Base-by-base conservation (phyloP, 2,113 vertebrate species). In the Pterophyllum scalare region DNA sequence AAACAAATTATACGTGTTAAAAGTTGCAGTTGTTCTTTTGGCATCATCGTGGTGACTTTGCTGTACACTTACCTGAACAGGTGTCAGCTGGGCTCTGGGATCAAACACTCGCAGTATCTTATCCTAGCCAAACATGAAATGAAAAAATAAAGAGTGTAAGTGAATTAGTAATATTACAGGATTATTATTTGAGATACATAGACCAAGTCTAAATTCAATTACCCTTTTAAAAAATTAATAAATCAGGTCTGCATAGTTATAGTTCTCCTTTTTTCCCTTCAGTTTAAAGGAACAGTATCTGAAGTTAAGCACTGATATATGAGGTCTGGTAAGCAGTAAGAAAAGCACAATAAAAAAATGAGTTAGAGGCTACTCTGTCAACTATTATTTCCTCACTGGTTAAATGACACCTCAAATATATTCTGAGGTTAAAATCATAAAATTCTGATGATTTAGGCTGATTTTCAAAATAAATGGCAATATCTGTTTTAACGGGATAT, bases 91-190 rank as follows among this genome's bases (percentile, higher is more conserved):
- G 33, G 96, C 94, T 91, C 98, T 95, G 20, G 97, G 98, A 93
- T 99, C 98, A 90, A 99, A 99, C 89, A 99, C 95, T 49, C 97
- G 93, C 78, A 99, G 94, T 91, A 97, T 98, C 93, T 98, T 99
- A 94, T 99, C 98, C 98, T 99, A 77, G 15, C 59, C 80, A 92
- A 82, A 91, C 24, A 88, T 46, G 82, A 81, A 8, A 56, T 22
- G 62, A 67, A 49, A 28, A 79, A 8, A 56, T 20, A 75, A 74
- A 40, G 38, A 28, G 20, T 38, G 10, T 49, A 77, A 62, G 3
- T 19, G 62, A 79, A 40, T 11, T 31, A 54, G 65, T 6, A 20
- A 52, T 31, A 52, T 31, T 54, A 38, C 9, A n/a, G 46, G 31
- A n/a, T 54, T n/a, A 52, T 31, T 17, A 59, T 77, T 31, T 6